Conservation (phyloP, 2,797 vertebrate genomes). For the Urocyon cinereoargenteus region DNA sequence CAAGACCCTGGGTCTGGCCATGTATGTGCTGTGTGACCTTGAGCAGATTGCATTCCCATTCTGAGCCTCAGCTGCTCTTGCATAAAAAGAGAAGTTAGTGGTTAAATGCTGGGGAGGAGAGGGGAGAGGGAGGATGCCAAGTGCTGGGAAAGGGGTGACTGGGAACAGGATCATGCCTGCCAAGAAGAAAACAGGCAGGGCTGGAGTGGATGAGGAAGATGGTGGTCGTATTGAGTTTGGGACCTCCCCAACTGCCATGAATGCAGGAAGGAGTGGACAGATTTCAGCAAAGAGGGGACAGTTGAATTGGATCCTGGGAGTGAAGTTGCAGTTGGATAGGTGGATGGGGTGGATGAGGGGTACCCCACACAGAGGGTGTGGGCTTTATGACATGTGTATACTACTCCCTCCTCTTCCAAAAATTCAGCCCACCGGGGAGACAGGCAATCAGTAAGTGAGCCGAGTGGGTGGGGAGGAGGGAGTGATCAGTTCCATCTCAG, state of each 20-base stretch:
- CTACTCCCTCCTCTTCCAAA: not conserved
- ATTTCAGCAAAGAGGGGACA: not conserved
- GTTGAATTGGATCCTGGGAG: not conserved
- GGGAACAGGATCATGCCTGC: not conserved
- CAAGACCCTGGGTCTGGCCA: not conserved
- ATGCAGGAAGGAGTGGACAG: not conserved
- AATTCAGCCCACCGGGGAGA: not conserved
- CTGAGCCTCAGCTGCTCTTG: not conserved
- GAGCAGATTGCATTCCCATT: not conserved
- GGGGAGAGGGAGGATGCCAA: not conserved
- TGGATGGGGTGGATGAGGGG: fast-evolving
- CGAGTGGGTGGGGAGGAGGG: not conserved
- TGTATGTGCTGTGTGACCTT: not conserved
- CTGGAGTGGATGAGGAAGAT: not conserved
- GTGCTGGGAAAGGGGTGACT: not conserved
- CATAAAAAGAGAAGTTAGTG: not conserved
- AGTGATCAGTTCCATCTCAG: not conserved
- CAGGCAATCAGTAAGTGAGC: not conserved
- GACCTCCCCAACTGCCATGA: not conserved
- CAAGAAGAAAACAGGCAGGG: not conserved
- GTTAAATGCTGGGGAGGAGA: not conserved
- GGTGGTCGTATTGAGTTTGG: not conserved
- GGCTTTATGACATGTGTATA: not conserved
- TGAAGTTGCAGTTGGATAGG: not conserved
- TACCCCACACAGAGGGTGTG: not conserved